These are phyloP conservation scores for Nasonia oneida DNA, from an alignment of 2,888 invertebrate genomes.

Conservation along the genomic window DNA sequence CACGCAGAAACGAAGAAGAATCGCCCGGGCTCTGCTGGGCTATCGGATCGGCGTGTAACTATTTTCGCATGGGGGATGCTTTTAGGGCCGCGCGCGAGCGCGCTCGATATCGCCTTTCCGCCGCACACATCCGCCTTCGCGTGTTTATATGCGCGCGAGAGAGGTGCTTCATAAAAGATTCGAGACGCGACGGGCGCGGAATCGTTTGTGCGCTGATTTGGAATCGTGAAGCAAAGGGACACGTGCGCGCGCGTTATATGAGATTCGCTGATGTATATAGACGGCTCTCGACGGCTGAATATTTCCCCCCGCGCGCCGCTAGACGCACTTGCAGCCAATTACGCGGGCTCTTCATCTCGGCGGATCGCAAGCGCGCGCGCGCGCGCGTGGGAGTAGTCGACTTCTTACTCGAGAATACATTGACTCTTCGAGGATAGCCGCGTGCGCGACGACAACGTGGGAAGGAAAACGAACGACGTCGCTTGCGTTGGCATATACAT, in stretches of 20 bases:
- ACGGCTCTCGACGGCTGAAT: background rate
- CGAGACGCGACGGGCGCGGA: background rate
- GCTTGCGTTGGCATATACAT: no score
- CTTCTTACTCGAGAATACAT: slow-evolving; percentile 20
- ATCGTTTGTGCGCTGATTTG: background rate
- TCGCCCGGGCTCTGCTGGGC: background rate
- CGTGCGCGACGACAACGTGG: background rate
- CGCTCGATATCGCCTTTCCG: background rate
- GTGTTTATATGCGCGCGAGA: background rate
- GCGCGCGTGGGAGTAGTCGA: slow-evolving; percentile 9
- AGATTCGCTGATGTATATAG: background rate
- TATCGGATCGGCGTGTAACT: background rate
- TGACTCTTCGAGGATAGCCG: background rate
- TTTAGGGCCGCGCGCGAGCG: background rate
- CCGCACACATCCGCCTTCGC: background rate
- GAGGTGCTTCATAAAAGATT: slow-evolving; percentile 12
- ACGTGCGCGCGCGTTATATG: background rate
- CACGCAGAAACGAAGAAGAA: background rate
- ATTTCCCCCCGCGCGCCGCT: background rate
- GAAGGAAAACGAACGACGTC: background rate
- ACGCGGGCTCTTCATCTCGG: background rate
- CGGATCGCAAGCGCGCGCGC: background rate
- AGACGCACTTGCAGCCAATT: background rate
- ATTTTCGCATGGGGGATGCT: slow-evolving; percentile 3
- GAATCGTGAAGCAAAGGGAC: background rate